Percentiles rank a stretch among this genome's conserved stretches.
Conservation (phyloP, 2,888 invertebrate genomes). For the Nemurella pictetii region DNA sequence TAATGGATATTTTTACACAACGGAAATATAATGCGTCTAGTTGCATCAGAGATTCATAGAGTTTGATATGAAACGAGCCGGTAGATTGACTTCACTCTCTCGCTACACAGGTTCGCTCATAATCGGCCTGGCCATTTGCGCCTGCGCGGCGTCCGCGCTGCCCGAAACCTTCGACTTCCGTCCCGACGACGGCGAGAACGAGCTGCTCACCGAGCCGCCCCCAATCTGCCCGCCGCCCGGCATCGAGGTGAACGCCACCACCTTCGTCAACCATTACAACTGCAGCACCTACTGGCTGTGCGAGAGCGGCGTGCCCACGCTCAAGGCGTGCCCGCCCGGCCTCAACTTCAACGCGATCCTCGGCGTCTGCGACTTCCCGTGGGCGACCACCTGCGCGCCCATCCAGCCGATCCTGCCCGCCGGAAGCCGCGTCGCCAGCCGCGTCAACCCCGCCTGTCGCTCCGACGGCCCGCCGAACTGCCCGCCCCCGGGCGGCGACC, state of each 20-base stretch:
- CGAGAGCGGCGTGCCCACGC: slow-evolving; percentile 4
- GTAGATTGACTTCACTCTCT: not conserved
- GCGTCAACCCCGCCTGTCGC: not conserved
- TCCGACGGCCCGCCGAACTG: slow-evolving; percentile 1
- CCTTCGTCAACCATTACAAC: slow-evolving; percentile 26
- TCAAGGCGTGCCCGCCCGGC: slow-evolving; percentile 26
- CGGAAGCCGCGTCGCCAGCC: not conserved
- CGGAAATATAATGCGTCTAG: too few species aligned
- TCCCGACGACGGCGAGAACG: not conserved
- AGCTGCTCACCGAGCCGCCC: not conserved
- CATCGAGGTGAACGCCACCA: slow-evolving; percentile 4
- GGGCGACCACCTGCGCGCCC: not conserved
- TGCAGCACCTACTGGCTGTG: slow-evolving; percentile 30
- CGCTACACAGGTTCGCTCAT: not conserved
- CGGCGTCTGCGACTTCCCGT: slow-evolving; percentile 16
- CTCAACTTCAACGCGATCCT: slow-evolving; percentile 15
- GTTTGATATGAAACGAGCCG: too few species aligned
- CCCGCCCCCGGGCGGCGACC: not conserved
- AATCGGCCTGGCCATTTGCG: not conserved
- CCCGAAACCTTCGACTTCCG: not conserved
- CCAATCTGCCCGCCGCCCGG: slow-evolving; percentile 7
- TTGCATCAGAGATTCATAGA: too few species aligned
- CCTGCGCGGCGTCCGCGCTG: not conserved
- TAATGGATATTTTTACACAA: too few species aligned
- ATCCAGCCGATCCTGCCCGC: not conserved